Evolutionary conservation across 2,797 vertebrate species (phyloP).

Genomic region (Channa striata): DNA sequence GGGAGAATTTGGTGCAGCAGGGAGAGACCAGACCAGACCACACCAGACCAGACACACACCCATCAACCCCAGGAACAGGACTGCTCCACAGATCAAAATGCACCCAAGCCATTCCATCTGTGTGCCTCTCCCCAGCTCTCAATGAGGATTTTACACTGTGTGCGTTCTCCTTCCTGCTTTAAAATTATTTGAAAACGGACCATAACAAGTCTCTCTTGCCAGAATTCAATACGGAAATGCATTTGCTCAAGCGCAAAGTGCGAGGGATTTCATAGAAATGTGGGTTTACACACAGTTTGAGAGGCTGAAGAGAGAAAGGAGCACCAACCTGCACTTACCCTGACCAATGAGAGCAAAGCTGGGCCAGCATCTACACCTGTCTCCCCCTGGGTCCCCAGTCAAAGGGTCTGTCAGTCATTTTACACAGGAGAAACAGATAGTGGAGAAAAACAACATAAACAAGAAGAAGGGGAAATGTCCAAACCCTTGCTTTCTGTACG

Average conservation of each 20-base stretch:
- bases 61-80: slow-evolving; percentile 68
- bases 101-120: slow-evolving; percentile 79
- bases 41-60: slow-evolving; percentile 77
- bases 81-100: slow-evolving; percentile 83
- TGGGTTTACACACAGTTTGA: slow-evolving; percentile 40
- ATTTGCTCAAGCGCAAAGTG: slow-evolving; percentile 17
- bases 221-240: slow-evolving; percentile 20
- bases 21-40: slow-evolving; percentile 63
- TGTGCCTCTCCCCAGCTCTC: slow-evolving; percentile 81
- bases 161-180: background rate
- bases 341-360: slow-evolving; percentile 80
- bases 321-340: slow-evolving; percentile 82
- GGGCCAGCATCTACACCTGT: slow-evolving; percentile 82
- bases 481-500: slow-evolving; percentile 78
- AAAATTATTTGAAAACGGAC: slow-evolving; percentile 20
- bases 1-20: slow-evolving; percentile 69
- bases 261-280: background rate
- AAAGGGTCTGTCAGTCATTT: slow-evolving; percentile 82
- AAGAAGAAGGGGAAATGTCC: slow-evolving; percentile 76
- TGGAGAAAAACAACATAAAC: slow-evolving; percentile 75
- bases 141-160: slow-evolving; percentile 25
- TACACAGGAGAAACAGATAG: slow-evolving; percentile 83
- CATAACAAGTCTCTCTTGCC: slow-evolving; percentile 2
- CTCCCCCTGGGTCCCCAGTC: slow-evolving; percentile 78
- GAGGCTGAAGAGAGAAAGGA: slow-evolving; percentile 83